A percentile compares a stretch with the other conserved stretches of the same genome.
These are phyloP conservation scores for Florisuga fusca DNA, from an alignment of 2,797 vertebrate species.

Conservation along the genomic window DNA sequence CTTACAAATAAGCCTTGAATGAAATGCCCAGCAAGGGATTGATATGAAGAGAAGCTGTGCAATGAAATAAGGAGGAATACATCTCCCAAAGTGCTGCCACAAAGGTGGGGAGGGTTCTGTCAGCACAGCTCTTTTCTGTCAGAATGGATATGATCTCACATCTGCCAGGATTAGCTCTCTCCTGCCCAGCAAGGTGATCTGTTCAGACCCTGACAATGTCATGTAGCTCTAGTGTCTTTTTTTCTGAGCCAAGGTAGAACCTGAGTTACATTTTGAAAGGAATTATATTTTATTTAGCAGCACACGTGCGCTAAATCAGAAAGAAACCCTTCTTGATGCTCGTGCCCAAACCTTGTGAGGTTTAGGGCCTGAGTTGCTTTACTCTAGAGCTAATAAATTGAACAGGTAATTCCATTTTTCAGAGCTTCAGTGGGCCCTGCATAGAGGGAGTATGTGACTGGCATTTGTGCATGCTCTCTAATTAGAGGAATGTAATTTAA, in stretches of 20 bases:
- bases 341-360: conserved; percentile 2
- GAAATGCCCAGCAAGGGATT: conserved; percentile 60
- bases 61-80: conserved; percentile 62
- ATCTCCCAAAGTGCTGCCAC: conserved; percentile 52
- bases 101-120: conserved; percentile 56
- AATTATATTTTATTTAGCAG: conserved; percentile 66
- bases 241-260: conserved; percentile 32
- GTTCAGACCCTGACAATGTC: conserved; percentile 62
- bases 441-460: conserved; percentile 33
- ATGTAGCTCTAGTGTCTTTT: conserved; percentile 19
- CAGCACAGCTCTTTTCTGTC: conserved; percentile 59
- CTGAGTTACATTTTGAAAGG: conserved; percentile 50
- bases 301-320: conserved; percentile 25
- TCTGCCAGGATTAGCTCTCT: conserved; percentile 67
- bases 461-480: conserved; percentile 51
- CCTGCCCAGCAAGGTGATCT: conserved; percentile 66
- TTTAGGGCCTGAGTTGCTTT: conserved; percentile 13
- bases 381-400: conserved; percentile 33
- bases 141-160: conserved; percentile 67
- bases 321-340: conserved; percentile 28
- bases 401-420: conserved; percentile 32
- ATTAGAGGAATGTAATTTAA: conserved; percentile 53
- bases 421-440: conserved; percentile 34
- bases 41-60: conserved; percentile 59
- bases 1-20: conserved; percentile 74